Conservation (phyloP, 2,888 invertebrate species). For the Sinelater perroti region DNA sequence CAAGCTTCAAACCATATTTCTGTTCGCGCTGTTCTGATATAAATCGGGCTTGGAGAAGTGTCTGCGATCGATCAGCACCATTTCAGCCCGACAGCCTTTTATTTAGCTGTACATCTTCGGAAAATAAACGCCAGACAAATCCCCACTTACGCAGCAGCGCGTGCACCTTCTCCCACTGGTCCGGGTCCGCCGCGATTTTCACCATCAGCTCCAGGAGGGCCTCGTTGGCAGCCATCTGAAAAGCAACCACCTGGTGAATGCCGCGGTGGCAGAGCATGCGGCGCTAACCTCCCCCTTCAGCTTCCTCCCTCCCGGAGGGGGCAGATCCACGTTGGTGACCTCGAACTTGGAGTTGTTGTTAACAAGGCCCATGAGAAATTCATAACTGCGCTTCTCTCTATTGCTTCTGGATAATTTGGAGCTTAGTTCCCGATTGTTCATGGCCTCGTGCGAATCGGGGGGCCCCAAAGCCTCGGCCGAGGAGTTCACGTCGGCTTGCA, state of each 20-base stretch:
- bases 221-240: conserved; percentile 51
- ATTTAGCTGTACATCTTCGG: background rate
- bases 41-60: too few relatives aligned
- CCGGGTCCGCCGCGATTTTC: conserved; percentile 58
- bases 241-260: too few relatives aligned
- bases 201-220: conserved; percentile 57
- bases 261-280: too few relatives aligned
- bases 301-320: conserved; percentile 15
- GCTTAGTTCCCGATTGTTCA: conserved; percentile 57
- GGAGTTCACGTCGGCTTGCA: conserved; percentile 28
- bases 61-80: too few relatives aligned
- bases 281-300: conserved; percentile 20
- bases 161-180: conserved; percentile 58
- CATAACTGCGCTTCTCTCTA: conserved; percentile 57
- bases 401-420: conserved; percentile 45
- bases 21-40: too few relatives aligned
- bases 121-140: too few relatives aligned
- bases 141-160: conserved; percentile 57
- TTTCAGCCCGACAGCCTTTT: too few relatives aligned
- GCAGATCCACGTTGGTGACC: conserved; percentile 52
- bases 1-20: too few relatives aligned
- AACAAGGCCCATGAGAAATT: conserved; percentile 58
- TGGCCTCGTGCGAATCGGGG: conserved; percentile 59
- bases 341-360: conserved; percentile 58
- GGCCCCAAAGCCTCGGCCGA: conserved; percentile 47